A percentile compares a stretch with the other conserved stretches of the same genome.
phyloP scores from a whole-genome alignment of 2,888 invertebrate species.

The Gonocerus acuteangulatus region DNA sequence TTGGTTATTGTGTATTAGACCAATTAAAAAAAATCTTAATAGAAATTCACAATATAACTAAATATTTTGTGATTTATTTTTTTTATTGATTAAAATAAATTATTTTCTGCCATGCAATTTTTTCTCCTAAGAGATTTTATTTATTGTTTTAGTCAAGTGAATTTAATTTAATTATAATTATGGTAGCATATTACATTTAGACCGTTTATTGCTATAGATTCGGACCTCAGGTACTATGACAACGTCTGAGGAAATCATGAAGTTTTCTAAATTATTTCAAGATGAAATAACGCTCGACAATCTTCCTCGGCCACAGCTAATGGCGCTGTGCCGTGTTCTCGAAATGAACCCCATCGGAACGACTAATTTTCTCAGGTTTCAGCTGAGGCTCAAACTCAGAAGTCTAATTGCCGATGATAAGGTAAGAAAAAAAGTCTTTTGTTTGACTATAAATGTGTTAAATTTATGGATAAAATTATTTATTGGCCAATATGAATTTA shows the following conservation, averaged over 20 bases:
- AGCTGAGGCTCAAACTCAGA: conserved; percentile 85
- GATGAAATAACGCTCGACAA: conserved; percentile 98
- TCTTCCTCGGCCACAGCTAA: conserved; percentile 76
- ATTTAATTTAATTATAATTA: no score
- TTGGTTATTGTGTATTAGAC: no score
- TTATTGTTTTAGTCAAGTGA: no score
- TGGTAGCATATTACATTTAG: no score
- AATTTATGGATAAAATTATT: no score
- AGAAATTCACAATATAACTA: no score
- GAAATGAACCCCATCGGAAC: conserved; percentile 82
- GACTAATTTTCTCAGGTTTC: conserved; percentile 83
- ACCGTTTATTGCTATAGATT: conserved; percentile 47
- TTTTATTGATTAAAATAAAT: no score
- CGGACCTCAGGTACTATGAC: conserved; percentile 73
- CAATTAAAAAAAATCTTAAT: no score
- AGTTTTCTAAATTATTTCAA: conserved; percentile 92
- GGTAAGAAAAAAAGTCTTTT: conserved; percentile 42
- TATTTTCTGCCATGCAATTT: no score
- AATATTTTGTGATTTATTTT: no score
- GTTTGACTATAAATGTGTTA: background rate
- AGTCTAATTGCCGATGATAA: conserved; percentile 88
- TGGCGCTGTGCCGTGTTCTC: conserved; percentile 86
- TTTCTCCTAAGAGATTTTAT: no score
- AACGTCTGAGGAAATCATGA: conserved; percentile 84
- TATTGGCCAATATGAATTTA: no score